phyloP scores from a whole-genome alignment of 2,113 vertebrate species.

The Serinus canaria region DNA sequence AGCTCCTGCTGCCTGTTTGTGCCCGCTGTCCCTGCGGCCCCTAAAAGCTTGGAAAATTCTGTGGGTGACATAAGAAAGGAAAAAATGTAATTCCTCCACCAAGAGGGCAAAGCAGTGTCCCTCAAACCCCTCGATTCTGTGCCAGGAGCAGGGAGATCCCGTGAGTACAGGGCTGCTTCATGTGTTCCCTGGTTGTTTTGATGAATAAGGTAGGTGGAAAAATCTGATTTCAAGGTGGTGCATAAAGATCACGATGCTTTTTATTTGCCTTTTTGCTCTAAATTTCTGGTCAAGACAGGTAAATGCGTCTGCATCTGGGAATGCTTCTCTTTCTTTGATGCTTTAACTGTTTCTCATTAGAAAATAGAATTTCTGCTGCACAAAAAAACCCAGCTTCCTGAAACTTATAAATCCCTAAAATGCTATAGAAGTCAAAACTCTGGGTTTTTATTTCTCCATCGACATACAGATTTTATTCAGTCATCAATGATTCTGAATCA shows the following conservation, averaged over 20 bases:
- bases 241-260: not conserved
- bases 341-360: not conserved
- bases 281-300: not conserved
- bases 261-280: not conserved
- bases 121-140: not conserved
- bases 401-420: not conserved
- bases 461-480: not conserved
- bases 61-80: not conserved
- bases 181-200: not conserved
- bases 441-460: not conserved
- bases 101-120: not conserved
- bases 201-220: not conserved
- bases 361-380: not conserved
- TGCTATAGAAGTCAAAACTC: not conserved
- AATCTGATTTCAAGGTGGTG: not conserved
- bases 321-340: not conserved
- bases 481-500: not conserved
- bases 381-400: accelerated
- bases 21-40: accelerated
- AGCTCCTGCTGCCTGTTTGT: not conserved
- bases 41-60: not conserved
- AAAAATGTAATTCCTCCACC: not conserved
- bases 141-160: accelerated
- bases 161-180: accelerated
- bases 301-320: not conserved